phyloP scores from a whole-genome alignment of 1,140 invertebrate genomes.

The Drosophila tropicalis region DNA sequence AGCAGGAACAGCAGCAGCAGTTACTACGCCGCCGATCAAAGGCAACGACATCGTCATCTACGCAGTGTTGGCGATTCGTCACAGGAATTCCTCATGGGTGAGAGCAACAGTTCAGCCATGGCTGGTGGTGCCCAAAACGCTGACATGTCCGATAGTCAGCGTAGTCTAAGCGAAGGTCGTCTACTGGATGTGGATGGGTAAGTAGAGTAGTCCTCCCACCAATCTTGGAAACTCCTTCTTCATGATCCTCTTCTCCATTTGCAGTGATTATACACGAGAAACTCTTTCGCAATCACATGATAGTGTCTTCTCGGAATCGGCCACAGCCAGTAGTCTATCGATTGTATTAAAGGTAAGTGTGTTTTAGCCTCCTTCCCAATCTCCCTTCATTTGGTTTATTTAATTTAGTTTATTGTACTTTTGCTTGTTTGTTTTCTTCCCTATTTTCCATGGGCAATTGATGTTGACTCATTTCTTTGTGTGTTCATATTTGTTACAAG shows the following conservation, averaged over 20 bases:
- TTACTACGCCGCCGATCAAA: constrained; percentile 60
- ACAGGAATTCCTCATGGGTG: constrained; percentile 60
- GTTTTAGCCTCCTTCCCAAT: no score
- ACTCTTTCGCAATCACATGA: constrained; percentile 80
- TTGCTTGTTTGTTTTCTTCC: constrained; percentile 26
- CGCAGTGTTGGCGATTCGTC: constrained; percentile 76
- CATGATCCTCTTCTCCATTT: constrained; percentile 15
- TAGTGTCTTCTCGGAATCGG: constrained; percentile 82
- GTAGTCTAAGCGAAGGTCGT: constrained; percentile 78
- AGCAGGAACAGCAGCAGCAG: constrained; percentile 50
- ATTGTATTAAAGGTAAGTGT: constrained; percentile 76
- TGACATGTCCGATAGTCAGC: constrained; percentile 80
- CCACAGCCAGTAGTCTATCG: constrained; percentile 81
- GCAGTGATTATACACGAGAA: constrained; percentile 74
- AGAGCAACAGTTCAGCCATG: constrained; percentile 15
- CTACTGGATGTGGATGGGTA: constrained; percentile 79
- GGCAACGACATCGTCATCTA: constrained; percentile 34
- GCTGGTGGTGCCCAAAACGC: background rate
- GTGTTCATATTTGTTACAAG: background rate
- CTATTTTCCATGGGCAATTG: no score
- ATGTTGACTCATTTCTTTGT: background rate
- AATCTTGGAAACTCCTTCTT: background rate
- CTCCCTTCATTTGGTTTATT: constrained; percentile 45
- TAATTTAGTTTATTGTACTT: constrained; percentile 60
- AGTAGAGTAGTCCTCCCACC: constrained; percentile 18